Evolutionary conservation across 1,140 invertebrate species (phyloP).

Genomic region (Phymastichus coffea): DNA sequence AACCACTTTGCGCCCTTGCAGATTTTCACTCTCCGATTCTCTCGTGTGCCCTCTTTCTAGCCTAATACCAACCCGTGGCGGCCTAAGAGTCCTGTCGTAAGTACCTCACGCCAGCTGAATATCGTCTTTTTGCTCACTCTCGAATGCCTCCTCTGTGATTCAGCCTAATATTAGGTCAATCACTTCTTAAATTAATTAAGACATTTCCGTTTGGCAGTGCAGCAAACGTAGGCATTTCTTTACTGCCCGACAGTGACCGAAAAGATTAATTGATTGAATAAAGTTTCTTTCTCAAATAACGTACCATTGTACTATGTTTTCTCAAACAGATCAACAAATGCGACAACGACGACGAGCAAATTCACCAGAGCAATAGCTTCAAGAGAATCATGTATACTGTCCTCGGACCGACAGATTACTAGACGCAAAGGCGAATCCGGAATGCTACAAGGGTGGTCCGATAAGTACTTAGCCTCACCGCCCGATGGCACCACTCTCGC

Average conservation of each 20-base stretch:
- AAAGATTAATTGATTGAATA: too few species aligned
- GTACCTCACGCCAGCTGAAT: constrained; percentile 34
- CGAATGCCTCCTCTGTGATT: not conserved
- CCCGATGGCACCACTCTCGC: too few species aligned
- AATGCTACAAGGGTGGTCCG: too few species aligned
- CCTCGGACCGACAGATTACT: constrained; percentile 75
- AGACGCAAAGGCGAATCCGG: too few species aligned
- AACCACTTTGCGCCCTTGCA: too few species aligned
- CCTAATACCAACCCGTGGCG: constrained; percentile 38
- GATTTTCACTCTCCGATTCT: too few species aligned
- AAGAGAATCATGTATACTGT: constrained; percentile 90
- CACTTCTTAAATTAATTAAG: not conserved
- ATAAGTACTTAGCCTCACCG: too few species aligned
- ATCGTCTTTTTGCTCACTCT: too few species aligned
- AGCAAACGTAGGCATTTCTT: not conserved
- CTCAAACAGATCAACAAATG: constrained; percentile 59
- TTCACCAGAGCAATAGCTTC: constrained; percentile 89
- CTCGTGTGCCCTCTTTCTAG: too few species aligned
- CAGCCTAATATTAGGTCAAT: not conserved
- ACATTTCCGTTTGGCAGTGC: too few species aligned
- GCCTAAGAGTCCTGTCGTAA: constrained; percentile 47
- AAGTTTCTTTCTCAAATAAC: too few species aligned
- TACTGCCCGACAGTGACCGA: too few species aligned
- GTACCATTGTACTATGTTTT: constrained; percentile 14
- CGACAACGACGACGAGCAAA: constrained; percentile 69